phyloP scores from a whole-genome alignment of 1,140 invertebrate species.

The Danaus plexippus region DNA sequence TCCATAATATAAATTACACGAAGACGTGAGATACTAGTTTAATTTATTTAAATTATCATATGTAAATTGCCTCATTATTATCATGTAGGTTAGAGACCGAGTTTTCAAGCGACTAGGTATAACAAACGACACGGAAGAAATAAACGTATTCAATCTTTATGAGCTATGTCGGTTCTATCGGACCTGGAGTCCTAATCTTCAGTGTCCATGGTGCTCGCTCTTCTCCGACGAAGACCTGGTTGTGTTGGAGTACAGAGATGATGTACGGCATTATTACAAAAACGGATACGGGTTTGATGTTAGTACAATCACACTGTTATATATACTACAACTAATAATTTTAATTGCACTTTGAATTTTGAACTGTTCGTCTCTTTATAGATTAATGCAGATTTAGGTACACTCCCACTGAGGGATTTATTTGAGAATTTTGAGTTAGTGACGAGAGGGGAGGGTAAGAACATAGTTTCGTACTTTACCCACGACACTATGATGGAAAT shows the following conservation, averaged over 20 bases:
- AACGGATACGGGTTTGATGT: conserved; percentile 55
- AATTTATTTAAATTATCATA: conserved; percentile 1
- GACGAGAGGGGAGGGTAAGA: conserved; percentile 34
- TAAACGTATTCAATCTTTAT: conserved; percentile 68
- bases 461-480: conserved; percentile 81
- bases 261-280: conserved; percentile 79
- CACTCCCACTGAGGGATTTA: conserved; percentile 80
- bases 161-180: conserved; percentile 85
- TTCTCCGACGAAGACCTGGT: conserved; percentile 79
- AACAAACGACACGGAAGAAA: conserved; percentile 24
- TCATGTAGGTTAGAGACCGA: conserved; percentile 35
- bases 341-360: too few species aligned
- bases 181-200: conserved; percentile 75
- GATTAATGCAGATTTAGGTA: conserved; percentile 78
- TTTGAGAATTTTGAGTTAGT: conserved; percentile 71
- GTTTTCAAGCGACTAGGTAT: conserved; percentile 42
- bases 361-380: conserved; percentile 24
- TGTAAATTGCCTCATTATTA: background rate
- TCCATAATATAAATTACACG: too few species aligned
- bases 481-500: conserved; percentile 75
- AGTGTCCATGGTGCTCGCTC: conserved; percentile 81
- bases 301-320: conserved; percentile 9
- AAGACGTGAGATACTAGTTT: too few species aligned
- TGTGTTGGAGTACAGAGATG: conserved; percentile 83
- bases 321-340: too few species aligned